Evolutionary conservation across 2,797 vertebrate genomes (phyloP).

Genomic region (Anas flavirostris): DNA sequence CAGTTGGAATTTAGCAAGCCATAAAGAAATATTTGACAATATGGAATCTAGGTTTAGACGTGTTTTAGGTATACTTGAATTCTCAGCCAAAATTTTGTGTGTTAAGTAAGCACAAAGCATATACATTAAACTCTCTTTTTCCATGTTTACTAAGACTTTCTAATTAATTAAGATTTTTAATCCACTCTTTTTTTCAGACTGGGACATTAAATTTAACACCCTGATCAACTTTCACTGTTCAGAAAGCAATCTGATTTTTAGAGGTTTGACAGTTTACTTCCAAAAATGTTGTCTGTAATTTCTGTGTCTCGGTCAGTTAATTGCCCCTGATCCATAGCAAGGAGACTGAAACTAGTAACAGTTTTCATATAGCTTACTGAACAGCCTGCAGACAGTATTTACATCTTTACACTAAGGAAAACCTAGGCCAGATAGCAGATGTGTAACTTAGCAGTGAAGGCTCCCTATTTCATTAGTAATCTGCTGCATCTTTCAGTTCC

Average conservation of each 20-base stretch:
- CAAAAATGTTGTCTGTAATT: not conserved
- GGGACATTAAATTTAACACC: not conserved
- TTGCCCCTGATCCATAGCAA: not conserved
- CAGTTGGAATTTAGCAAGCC: not conserved
- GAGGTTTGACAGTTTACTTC: not conserved
- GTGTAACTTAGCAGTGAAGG: not conserved
- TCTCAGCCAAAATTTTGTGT: not conserved
- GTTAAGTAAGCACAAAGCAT: not conserved
- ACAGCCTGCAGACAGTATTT: not conserved
- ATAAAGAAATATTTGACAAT: not conserved
- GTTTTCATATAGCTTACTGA: not conserved
- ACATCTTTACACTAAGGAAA: not conserved
- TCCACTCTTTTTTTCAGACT: not conserved
- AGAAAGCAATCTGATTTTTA: not conserved
- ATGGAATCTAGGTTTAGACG: not conserved
- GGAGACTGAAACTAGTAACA: not conserved
- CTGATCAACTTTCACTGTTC: not conserved
- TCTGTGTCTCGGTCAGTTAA: not conserved
- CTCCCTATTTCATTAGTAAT: slow-evolving; percentile 4
- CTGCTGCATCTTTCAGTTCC: not conserved
- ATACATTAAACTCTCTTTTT: not conserved
- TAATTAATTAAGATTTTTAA: not conserved
- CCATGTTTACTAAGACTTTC: not conserved
- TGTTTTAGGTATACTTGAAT: not conserved
- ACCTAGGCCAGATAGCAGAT: not conserved